Conservation (phyloP, 2,113 vertebrate species). For the Gulo gulo region DNA sequence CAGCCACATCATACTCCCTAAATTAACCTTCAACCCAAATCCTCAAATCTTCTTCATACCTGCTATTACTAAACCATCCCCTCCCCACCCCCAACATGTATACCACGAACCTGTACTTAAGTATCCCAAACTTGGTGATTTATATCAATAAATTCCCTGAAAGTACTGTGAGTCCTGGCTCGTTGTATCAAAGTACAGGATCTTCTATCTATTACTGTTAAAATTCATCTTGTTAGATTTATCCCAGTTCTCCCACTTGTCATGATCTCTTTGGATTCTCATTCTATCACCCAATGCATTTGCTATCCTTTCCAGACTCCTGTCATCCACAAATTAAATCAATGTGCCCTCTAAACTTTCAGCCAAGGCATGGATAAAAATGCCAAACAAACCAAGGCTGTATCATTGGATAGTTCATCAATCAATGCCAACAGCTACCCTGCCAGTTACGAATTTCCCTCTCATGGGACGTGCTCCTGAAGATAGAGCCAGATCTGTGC, state of each 20-base stretch:
- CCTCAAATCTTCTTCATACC: neutral
- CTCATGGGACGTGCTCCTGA: neutral
- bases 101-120: neutral
- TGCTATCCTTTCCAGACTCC: constrained; percentile 48
- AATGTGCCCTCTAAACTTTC: constrained; percentile 47
- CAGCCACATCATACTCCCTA: neutral
- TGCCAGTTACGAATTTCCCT: neutral
- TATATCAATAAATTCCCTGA: neutral
- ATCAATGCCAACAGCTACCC: constrained; percentile 35
- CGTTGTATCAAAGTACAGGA: neutral
- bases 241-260: constrained; percentile 17
- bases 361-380: constrained; percentile 33
- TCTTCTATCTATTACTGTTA: constrained; percentile 30
- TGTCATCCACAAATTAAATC: constrained; percentile 64
- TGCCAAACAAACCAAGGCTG: constrained; percentile 29
- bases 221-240: constrained; percentile 40
- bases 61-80: neutral
- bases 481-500: neutral
- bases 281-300: constrained; percentile 48
- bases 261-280: constrained; percentile 26
- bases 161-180: neutral
- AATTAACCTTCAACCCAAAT: neutral
- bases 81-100: too few species aligned
- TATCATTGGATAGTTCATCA: neutral
- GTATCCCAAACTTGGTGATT: neutral